These are phyloP conservation scores for Aix galericulata DNA, from an alignment of 2,113 vertebrate species.

Conservation along the genomic window DNA sequence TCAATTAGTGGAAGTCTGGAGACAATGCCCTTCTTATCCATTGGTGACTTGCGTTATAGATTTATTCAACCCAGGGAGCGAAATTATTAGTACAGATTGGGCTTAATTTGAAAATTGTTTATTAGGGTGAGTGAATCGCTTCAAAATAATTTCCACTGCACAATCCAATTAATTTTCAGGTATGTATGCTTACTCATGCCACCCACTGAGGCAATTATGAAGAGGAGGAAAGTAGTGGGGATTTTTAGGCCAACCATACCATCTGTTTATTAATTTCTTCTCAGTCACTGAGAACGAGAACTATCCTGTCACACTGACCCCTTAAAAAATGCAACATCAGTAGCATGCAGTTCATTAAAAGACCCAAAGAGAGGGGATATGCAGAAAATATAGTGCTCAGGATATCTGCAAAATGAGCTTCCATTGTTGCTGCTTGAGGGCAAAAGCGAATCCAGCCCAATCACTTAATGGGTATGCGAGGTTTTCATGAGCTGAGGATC, in stretches of 20 bases:
- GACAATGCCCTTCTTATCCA: background rate
- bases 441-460: background rate
- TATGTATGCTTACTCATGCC: conserved; percentile 48
- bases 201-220: conserved; percentile 54
- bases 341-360: background rate
- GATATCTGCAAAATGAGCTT: background rate
- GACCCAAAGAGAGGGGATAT: background rate
- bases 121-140: conserved; percentile 65
- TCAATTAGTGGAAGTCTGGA: conserved; percentile 41
- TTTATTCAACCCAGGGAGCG: conserved; percentile 62
- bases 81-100: conserved; percentile 56
- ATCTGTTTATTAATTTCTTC: conserved; percentile 4
- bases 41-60: conserved; percentile 52
- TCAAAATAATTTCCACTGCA: conserved; percentile 63
- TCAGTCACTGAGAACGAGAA: conserved; percentile 29
- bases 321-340: background rate
- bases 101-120: conserved; percentile 67
- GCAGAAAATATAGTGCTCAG: background rate
- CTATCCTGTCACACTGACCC: conserved; percentile 7
- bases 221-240: background rate
- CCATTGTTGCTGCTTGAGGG: background rate
- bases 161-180: conserved; percentile 67
- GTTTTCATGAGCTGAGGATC: background rate
- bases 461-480: background rate
- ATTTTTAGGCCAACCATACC: background rate